phyloP scores from a whole-genome alignment of 2,888 invertebrate genomes.

The Philaethria dido region DNA sequence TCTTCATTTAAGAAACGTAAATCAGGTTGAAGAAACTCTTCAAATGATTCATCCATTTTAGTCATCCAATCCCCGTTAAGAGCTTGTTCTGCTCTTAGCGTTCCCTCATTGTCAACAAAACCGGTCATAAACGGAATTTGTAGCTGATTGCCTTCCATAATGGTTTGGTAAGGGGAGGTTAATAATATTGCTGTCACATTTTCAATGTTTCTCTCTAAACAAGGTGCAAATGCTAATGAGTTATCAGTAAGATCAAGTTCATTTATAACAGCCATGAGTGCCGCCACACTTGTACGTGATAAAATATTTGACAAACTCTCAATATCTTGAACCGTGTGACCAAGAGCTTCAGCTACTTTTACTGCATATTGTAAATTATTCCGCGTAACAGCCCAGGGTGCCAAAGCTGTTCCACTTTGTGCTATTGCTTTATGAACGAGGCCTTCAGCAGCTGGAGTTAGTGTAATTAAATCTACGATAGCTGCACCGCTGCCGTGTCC shows the following conservation, averaged over 20 bases:
- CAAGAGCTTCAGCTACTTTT: conserved; percentile 67
- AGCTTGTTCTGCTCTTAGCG: conserved; percentile 64
- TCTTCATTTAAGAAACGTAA: conserved; percentile 57
- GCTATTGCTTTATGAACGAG: conserved; percentile 68
- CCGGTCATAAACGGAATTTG: conserved; percentile 69
- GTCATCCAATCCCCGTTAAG: conserved; percentile 61
- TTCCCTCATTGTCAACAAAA: conserved; percentile 73
- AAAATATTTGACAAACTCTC: conserved; percentile 62
- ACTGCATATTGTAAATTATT: conserved; percentile 67
- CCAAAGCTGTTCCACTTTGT: conserved; percentile 73
- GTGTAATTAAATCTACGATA: conserved; percentile 69
- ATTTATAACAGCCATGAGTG: conserved; percentile 70
- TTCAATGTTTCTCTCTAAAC: conserved; percentile 63
- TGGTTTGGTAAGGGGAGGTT: conserved; percentile 62
- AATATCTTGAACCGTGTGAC: conserved; percentile 59
- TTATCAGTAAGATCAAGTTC: conserved; percentile 70
- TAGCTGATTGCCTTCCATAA: conserved; percentile 57
- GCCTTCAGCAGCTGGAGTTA: conserved; percentile 64
- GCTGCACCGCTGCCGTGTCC: conserved; percentile 92
- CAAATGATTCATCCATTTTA: conserved; percentile 65
- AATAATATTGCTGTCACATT: conserved; percentile 57
- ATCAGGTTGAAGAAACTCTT: conserved; percentile 68
- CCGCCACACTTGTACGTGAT: conserved; percentile 60
- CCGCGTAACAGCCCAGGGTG: conserved; percentile 75
- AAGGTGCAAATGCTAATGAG: conserved; percentile 72